Conservation (phyloP, 2,888 invertebrate genomes). For the Rhogogaster chlorosoma region DNA sequence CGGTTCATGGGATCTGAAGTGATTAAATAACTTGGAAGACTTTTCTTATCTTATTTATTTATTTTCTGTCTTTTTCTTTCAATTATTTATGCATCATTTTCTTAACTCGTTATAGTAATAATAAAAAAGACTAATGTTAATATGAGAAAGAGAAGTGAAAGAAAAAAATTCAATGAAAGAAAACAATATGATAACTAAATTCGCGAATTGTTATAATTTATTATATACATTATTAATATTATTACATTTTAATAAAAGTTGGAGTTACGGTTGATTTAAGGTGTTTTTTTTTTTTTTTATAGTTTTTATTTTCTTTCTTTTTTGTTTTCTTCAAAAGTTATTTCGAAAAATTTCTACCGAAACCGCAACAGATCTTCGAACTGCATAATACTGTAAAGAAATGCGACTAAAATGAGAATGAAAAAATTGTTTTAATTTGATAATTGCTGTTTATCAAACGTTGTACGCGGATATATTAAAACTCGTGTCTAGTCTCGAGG, state of each 20-base stretch:
- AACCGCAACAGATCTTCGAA: not conserved
- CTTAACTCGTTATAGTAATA: not conserved
- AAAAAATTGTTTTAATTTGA: not conserved
- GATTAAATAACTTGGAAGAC: not conserved
- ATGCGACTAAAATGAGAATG: not conserved
- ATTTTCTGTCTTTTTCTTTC: no score
- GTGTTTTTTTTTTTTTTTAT: not conserved
- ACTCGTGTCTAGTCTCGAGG: not conserved
- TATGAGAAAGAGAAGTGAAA: not conserved
- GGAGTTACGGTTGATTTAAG: not conserved
- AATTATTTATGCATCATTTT: not conserved
- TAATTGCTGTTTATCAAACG: not conserved
- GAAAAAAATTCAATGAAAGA: not conserved
- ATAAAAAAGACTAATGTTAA: not conserved
- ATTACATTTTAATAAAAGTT: not conserved
- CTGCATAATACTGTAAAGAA: slow-evolving; percentile 6
- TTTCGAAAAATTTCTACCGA: not conserved
- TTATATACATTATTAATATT: not conserved
- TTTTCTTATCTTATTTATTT: no score
- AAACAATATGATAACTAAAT: slow-evolving; percentile 20
- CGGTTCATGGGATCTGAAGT: not conserved
- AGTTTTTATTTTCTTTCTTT: not conserved
- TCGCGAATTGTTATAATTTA: not conserved
- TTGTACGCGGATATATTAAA: not conserved
- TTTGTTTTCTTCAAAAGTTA: not conserved